Base-by-base conservation (phyloP, 37 sponge, comb jelly and placozoan species). In the Crambe crambe region DNA sequence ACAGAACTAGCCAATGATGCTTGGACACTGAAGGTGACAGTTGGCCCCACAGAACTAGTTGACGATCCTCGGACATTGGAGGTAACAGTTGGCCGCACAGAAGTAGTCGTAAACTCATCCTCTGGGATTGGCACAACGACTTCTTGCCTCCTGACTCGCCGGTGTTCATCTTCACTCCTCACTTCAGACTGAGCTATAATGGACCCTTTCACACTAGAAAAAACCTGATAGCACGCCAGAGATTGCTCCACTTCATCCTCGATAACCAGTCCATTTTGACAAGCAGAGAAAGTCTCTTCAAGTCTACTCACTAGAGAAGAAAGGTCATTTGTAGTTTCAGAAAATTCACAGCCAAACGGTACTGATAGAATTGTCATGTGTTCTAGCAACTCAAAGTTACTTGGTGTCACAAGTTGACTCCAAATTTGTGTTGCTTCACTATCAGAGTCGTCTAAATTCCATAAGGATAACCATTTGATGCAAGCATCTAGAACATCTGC, bases 381-480 rank as follows among this genome's bases (percentile, higher is more conserved):
- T 20, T 31, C 58, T 2, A 70, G 38, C 25, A 36, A 22, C 10
- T 79, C 20, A 22, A 20, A 5, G 38, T 65, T 9, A 54, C 43
- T n/a, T 37, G 58, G 15, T 22, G 41, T 66, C 34, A 58, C 74
- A 9, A 82, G 66, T 26, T 74, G 74, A 43, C 56, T 82, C 74
- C 74, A 82, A 1, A 82, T 54, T 36, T 36, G 21, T 27, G 60
- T 26, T 34, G 74, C 56, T 43, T 73, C 57, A 31, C 21, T 65
- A 42, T 35, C 40, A 2, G 74, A 56, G 60, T 66, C 58, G 23
- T 73, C 74, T 0, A 82, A 38, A 0, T 30, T 22, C 6, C 68
- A 5, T 2, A 84, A 26, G 2, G 54, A 74, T 18, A 84, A 31
- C 27, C 8, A 15, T 5, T 32, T 36, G 2, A 57, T 29, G 23